Conservation (phyloP, 1,140 invertebrate species). For the Pseudomyrmex pallidus region DNA sequence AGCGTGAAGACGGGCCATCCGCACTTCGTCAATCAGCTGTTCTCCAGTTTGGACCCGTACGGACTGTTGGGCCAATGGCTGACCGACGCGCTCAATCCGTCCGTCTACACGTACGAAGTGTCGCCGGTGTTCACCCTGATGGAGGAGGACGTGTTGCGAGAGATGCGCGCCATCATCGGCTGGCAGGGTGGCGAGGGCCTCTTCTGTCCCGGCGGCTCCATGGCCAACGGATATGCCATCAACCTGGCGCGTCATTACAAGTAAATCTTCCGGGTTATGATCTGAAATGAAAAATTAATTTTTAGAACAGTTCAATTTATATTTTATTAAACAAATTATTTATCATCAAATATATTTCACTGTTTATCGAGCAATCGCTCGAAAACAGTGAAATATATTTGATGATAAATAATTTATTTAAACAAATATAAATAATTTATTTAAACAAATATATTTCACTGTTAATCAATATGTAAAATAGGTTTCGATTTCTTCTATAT, state of each 20-base stretch:
- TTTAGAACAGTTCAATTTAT: not conserved
- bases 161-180: slow-evolving; percentile 95
- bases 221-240: slow-evolving; percentile 98
- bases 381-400: too few species aligned
- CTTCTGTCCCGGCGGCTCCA: slow-evolving; percentile 97
- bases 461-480: too few species aligned
- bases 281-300: too few species aligned
- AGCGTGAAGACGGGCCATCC: slow-evolving; percentile 95
- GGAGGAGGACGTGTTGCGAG: slow-evolving; percentile 92
- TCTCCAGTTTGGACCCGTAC: slow-evolving; percentile 94
- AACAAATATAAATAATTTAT: not conserved
- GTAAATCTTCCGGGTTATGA: slow-evolving; percentile 21
- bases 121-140: slow-evolving; percentile 94
- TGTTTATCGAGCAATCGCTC: too few species aligned
- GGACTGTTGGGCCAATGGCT: slow-evolving; percentile 94
- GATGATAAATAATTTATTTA: too few species aligned
- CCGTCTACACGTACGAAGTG: slow-evolving; percentile 96
- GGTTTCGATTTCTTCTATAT: too few species aligned
- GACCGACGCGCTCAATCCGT: slow-evolving; percentile 94
- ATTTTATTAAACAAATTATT: not conserved
- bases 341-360: too few species aligned
- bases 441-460: too few species aligned
- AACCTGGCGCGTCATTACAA: slow-evolving; percentile 92
- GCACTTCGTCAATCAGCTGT: slow-evolving; percentile 94
- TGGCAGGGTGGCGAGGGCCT: slow-evolving; percentile 93